Base-by-base conservation (phyloP, 2,113 vertebrate genomes). In the Varanus komodoensis region DNA sequence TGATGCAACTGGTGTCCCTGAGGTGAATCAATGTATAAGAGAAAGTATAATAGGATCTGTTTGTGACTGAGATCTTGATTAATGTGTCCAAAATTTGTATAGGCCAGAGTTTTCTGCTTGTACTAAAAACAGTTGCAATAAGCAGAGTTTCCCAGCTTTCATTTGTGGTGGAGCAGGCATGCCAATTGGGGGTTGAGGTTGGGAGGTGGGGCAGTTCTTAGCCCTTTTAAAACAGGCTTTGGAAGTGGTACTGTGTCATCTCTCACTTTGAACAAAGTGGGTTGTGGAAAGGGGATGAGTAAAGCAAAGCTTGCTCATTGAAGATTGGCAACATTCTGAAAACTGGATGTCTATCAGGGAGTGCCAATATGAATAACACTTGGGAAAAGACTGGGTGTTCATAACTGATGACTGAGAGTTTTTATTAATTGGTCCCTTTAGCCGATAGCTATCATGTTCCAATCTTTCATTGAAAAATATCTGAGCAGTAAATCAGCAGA, bases 131-230 rank as follows among this genome's bases (percentile, higher is more conserved):
- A 61, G 54, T 71, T 88, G n/a, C 25, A 78, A 4, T 48, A 78
- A 80, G 25, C 87, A 81, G 54, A 44, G 7, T 8, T 50, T 44
- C 50, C 71, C 21, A 14, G 17, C 29, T 14, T 50, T n/a, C 54
- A 29, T 87, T 38, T 69, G 27, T 68, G 34, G 34, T 44, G 23
- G 9, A 9, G 3, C 34, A 84, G 38, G 50, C 27, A 32, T 54
- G 50, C 52, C 29, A 57, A 7, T 74, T 5, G 25, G 4, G 27
- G 14, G 14, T 32, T 64, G 61, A 21, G 21, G 38, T 91, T 85
- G 73, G 75, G 73, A 93, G 91, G 88, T 85, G 78, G 79, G 88
- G 81, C 92, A 61, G 68, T 92, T 90, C 91, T 92, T 93, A 57
- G 82, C 86, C 17, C 17, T 64, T 61, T 25, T 25, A 44, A 67